phyloP scores from a whole-genome alignment of 2,113 vertebrate species.

The Gavialis gangeticus region DNA sequence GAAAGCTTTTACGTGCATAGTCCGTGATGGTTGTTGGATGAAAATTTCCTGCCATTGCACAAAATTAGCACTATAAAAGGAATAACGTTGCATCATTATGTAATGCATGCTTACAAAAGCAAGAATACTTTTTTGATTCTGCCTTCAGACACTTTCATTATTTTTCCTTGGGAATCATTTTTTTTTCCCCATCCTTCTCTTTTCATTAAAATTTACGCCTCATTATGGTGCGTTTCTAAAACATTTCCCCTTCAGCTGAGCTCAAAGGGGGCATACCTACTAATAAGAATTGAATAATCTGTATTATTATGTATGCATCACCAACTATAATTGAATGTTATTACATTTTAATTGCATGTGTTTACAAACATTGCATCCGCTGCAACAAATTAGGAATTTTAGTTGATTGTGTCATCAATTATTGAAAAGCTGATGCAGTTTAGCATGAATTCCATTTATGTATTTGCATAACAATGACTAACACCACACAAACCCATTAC shows the following conservation, averaged over 20 bases:
- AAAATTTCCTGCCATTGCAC: background rate
- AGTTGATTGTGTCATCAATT: constrained; percentile 66
- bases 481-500: background rate
- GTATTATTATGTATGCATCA: constrained; percentile 61
- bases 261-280: constrained; percentile 46
- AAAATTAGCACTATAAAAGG: background rate
- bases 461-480: background rate
- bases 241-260: constrained; percentile 31
- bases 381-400: constrained; percentile 58
- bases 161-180: constrained; percentile 66
- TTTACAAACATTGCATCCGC: constrained; percentile 62
- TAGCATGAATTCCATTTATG: constrained; percentile 42
- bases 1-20: fast-evolving
- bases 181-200: constrained; percentile 62
- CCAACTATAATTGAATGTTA: constrained; percentile 67
- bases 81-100: constrained; percentile 33
- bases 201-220: constrained; percentile 71
- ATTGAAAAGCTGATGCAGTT: constrained; percentile 68
- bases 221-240: constrained; percentile 59
- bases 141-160: constrained; percentile 30
- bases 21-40: background rate
- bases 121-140: constrained; percentile 49
- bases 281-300: constrained; percentile 66
- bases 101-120: background rate
- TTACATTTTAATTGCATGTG: constrained; percentile 66